Evolutionary conservation across 2,888 invertebrate genomes (phyloP).

Genomic region (Ochropacha duplaris): DNA sequence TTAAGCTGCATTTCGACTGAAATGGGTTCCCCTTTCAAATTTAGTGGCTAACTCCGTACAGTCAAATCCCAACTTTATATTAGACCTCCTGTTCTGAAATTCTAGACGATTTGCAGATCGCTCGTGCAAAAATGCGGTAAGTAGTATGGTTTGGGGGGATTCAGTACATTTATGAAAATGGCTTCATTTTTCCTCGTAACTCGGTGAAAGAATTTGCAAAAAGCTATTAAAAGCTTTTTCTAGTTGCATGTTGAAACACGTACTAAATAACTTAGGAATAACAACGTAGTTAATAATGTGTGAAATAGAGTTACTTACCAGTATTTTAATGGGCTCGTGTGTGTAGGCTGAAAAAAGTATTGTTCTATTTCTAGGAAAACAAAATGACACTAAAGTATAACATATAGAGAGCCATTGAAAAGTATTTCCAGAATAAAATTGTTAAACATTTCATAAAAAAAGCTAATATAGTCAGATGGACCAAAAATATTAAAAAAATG

Average conservation of each 20-base stretch:
- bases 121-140: slow-evolving; percentile 50
- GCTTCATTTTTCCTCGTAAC: slow-evolving; percentile 55
- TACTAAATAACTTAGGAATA: slow-evolving; percentile 36
- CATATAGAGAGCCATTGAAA: no score
- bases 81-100: slow-evolving; percentile 28
- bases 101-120: slow-evolving; percentile 27
- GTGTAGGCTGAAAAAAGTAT: no score
- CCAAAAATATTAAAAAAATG: no score
- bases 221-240: slow-evolving; percentile 36
- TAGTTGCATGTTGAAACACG: slow-evolving; percentile 42
- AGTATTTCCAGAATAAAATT: no score
- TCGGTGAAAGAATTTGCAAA: slow-evolving; percentile 39
- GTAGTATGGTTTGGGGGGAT: slow-evolving; percentile 9
- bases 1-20: slow-evolving; percentile 73
- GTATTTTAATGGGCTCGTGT: no score
- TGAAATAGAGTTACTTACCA: slow-evolving; percentile 42
- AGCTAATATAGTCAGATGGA: no score
- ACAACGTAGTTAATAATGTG: slow-evolving; percentile 2
- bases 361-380: no score
- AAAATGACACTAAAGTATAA: no score
- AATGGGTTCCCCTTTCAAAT: slow-evolving; percentile 71
- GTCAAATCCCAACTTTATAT: slow-evolving; percentile 46
- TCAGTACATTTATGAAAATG: slow-evolving; percentile 37
- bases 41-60: slow-evolving; percentile 51
- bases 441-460: no score